A percentile compares a stretch with the other conserved stretches of the same genome.
These are phyloP conservation scores for Euphydryas editha DNA, from an alignment of 2,888 invertebrate genomes.

Conservation along the genomic window DNA sequence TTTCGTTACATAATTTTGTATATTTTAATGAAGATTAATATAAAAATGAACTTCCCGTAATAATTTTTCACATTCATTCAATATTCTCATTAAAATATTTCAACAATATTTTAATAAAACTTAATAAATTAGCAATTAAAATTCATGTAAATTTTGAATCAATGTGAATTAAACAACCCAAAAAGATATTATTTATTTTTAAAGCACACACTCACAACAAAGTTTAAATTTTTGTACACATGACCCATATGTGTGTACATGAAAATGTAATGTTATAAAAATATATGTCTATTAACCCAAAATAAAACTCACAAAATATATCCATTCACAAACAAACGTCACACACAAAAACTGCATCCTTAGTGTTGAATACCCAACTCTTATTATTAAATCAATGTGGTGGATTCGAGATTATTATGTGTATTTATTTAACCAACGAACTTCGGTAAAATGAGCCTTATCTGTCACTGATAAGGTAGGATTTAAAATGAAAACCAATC, in stretches of 20 bases:
- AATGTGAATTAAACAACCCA: not conserved
- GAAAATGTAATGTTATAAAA: not conserved
- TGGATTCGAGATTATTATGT: conserved; percentile 5
- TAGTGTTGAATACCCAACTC: not conserved
- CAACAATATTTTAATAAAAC: not conserved
- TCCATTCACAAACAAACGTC: not conserved
- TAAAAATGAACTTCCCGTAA: not conserved
- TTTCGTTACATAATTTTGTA: not conserved
- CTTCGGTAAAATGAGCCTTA: conserved; percentile 30
- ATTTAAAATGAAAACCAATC: conserved; percentile 20
- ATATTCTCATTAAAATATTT: not conserved
- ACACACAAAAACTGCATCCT: not conserved
- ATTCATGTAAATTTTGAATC: not conserved
- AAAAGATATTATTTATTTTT: not conserved
- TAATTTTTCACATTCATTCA: not conserved
- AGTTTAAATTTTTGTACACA: not conserved
- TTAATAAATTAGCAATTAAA: not conserved
- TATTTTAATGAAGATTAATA: not conserved
- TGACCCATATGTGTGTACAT: not conserved
- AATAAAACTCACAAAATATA: not conserved
- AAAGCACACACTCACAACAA: conserved; percentile 7
- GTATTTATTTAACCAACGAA: conserved; percentile 13
- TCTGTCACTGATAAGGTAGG: conserved; percentile 32
- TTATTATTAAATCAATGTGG: conserved; percentile 21
- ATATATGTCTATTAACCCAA: not conserved